Evolutionary conservation across 2,797 vertebrate species (phyloP).

Genomic region (Eulemur albifrons): DNA sequence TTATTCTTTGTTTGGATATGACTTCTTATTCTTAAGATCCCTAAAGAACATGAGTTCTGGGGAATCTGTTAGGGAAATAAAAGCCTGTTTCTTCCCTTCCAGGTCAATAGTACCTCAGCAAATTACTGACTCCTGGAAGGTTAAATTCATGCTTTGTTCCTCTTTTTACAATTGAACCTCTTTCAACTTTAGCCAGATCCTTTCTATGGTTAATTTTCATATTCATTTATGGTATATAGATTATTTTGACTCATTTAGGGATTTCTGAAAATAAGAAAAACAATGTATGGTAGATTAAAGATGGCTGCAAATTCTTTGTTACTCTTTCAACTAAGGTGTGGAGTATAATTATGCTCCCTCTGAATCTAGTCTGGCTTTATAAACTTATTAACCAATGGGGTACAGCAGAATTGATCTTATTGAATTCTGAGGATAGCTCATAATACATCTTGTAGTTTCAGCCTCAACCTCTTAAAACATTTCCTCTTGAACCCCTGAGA

Average conservation of each 20-base stretch:
- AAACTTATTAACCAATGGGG: background rate
- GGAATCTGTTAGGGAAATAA: background rate
- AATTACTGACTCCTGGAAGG: background rate
- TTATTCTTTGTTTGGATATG: background rate
- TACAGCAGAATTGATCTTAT: background rate
- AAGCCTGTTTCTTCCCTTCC: too few relatives aligned
- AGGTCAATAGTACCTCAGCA: background rate
- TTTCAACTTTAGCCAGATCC: background rate
- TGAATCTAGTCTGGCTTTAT: background rate
- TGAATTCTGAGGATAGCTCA: background rate
- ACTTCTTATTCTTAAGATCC: background rate
- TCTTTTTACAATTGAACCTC: background rate
- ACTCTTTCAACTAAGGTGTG: background rate
- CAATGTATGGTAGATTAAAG: background rate
- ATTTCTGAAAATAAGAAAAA: background rate
- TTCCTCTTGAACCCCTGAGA: background rate
- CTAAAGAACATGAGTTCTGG: background rate
- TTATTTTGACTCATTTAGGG: background rate
- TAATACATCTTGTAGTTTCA: background rate
- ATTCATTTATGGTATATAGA: background rate
- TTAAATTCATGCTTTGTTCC: background rate
- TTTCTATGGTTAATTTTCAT: background rate
- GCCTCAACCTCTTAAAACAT: background rate
- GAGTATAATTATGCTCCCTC: background rate
- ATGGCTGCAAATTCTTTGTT: background rate